Percentiles rank a stretch among this genome's conserved stretches.
These are phyloP conservation scores for Aphis gossypii DNA, from an alignment of 1,140 invertebrate genomes.

Conservation along the genomic window DNA sequence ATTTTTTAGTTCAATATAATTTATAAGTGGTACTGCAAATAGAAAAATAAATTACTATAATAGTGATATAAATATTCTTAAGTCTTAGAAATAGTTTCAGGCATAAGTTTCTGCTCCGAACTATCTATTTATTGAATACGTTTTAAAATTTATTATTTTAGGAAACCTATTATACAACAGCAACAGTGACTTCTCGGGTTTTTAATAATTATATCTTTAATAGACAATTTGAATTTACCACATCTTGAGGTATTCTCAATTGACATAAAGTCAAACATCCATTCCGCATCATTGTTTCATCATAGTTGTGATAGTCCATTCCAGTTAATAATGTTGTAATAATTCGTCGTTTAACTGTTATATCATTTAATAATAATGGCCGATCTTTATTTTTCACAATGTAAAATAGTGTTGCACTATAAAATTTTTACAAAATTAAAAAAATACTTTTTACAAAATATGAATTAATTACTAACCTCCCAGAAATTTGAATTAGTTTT, in stretches of 20 bases:
- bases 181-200: not conserved
- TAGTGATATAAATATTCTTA: not conserved
- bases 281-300: conserved; percentile 94
- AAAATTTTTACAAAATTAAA: conserved; percentile 58
- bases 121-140: not conserved
- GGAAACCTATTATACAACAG: not conserved
- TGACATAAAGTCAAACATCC: conserved; percentile 93
- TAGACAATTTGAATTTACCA: conserved; percentile 72
- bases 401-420: conserved; percentile 91
- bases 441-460: not conserved
- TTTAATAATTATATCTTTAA: not conserved
- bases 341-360: conserved; percentile 75
- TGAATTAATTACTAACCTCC: conserved; percentile 67
- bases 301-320: conserved; percentile 84
- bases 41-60: not conserved
- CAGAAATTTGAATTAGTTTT: conserved; percentile 91
- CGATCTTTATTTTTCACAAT: conserved; percentile 86
- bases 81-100: too few species aligned
- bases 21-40: not conserved
- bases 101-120: too few species aligned
- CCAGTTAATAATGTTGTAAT: conserved; percentile 83
- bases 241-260: conserved; percentile 93
- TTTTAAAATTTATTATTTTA: not conserved
- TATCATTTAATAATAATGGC: conserved; percentile 68
- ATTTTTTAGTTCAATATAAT: not conserved